Evolutionary conservation across 2,113 vertebrate genomes (phyloP).

Genomic region (Camelus dromedarius): DNA sequence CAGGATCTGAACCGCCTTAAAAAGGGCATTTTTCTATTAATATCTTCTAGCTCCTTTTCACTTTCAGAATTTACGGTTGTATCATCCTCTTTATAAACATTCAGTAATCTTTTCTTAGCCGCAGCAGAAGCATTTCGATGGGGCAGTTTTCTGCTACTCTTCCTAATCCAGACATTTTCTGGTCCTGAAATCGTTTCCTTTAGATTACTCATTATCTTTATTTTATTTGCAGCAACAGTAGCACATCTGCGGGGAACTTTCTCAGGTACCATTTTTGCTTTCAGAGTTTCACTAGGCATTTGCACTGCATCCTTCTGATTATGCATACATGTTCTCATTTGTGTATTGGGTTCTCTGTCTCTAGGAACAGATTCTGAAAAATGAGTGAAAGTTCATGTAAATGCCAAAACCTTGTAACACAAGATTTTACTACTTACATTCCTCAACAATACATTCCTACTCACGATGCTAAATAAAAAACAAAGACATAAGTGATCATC

Average conservation of each 20-base stretch:
- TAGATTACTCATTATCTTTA: conserved; percentile 89
- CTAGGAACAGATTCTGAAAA: conserved; percentile 81
- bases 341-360: conserved; percentile 78
- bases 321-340: conserved; percentile 65
- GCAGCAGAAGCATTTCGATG: conserved; percentile 74
- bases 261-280: conserved; percentile 51
- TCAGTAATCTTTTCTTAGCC: conserved; percentile 77
- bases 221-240: conserved; percentile 90
- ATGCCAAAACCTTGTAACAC: conserved; percentile 63
- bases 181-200: conserved; percentile 82
- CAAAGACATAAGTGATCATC: background rate
- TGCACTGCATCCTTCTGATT: conserved; percentile 68
- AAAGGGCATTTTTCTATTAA: background rate
- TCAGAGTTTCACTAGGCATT: conserved; percentile 55
- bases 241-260: conserved; percentile 88
- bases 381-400: conserved; percentile 73
- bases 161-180: conserved; percentile 75
- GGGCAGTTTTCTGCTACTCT: conserved; percentile 78
- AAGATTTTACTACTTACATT: conserved; percentile 63
- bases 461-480: background rate
- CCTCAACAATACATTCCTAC: background rate
- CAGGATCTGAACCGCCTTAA: conserved; percentile 50
- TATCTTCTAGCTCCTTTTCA: conserved; percentile 72
- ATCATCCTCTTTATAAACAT: conserved; percentile 73
- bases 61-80: conserved; percentile 67